Evolutionary conservation across 2,888 invertebrate genomes (phyloP).

Genomic region (Orchesellides sinensis): DNA sequence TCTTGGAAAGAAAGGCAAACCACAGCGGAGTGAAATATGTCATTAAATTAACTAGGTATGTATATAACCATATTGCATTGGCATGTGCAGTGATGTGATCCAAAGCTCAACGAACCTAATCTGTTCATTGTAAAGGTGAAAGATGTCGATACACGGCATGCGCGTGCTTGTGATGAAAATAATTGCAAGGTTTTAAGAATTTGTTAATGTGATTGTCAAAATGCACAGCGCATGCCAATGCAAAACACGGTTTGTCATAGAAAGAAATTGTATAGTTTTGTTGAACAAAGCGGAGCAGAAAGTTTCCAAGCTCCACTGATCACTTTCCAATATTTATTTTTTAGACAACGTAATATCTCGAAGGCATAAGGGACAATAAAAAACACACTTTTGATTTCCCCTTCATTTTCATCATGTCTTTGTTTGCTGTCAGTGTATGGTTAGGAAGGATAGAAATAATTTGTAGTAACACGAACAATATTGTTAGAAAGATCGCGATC

Average conservation of each 20-base stretch:
- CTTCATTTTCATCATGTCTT: slow-evolving; percentile 1
- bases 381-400: slow-evolving; percentile 23
- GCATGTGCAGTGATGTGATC: slow-evolving; percentile 9
- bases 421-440: no score
- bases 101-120: slow-evolving; percentile 26
- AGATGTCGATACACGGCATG: not conserved
- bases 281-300: not conserved
- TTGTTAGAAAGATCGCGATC: no score
- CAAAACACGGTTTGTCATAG: not conserved
- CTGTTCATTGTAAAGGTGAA: not conserved
- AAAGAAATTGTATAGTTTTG: not conserved
- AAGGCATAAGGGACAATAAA: not conserved
- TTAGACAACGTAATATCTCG: not conserved
- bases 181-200: not conserved
- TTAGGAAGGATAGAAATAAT: no score
- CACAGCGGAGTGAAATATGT: slow-evolving; percentile 23
- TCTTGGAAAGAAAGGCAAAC: slow-evolving; percentile 45
- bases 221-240: not conserved
- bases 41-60: slow-evolving; percentile 20
- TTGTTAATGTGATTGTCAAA: not conserved
- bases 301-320: slow-evolving; percentile 27
- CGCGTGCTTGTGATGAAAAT: slow-evolving; percentile 1
- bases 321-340: slow-evolving; percentile 33
- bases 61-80: not conserved
- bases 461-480: no score